Conservation (phyloP, 2,888 invertebrate species). For the Hypena proboscidalis region DNA sequence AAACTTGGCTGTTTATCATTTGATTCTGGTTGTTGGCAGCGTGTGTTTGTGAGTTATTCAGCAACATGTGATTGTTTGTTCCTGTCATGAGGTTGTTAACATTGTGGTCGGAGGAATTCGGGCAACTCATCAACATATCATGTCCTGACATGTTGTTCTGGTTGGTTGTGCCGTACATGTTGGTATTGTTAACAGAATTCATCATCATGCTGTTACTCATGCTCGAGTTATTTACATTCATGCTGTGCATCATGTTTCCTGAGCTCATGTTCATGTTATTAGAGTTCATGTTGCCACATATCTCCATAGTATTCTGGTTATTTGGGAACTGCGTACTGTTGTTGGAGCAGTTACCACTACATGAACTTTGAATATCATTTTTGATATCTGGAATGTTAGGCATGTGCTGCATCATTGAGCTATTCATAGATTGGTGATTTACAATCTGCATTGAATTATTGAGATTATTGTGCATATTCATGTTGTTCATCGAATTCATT, state of each 20-base stretch:
- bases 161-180: constrained; percentile 63
- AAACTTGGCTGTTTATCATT: constrained; percentile 61
- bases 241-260: constrained; percentile 73
- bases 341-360: constrained; percentile 75
- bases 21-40: constrained; percentile 67
- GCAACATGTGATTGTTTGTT: constrained; percentile 73
- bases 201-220: constrained; percentile 75
- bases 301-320: constrained; percentile 71
- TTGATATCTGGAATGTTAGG: constrained; percentile 80
- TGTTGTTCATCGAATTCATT: constrained; percentile 72
- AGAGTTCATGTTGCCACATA: constrained; percentile 70
- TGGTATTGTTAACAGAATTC: constrained; percentile 65
- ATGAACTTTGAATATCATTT: constrained; percentile 77
- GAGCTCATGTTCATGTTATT: constrained; percentile 67
- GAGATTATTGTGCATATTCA: constrained; percentile 73
- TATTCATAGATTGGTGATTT: constrained; percentile 72
- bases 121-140: constrained; percentile 78
- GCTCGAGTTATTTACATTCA: constrained; percentile 69
- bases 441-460: constrained; percentile 74
- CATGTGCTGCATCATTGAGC: constrained; percentile 76
- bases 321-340: constrained; percentile 68
- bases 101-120: constrained; percentile 69
- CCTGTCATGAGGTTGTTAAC: constrained; percentile 69
- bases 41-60: constrained; percentile 71
- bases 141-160: constrained; percentile 70